phyloP scores from a whole-genome alignment of 2,113 vertebrate species.

The Cheirogaleus medius region DNA sequence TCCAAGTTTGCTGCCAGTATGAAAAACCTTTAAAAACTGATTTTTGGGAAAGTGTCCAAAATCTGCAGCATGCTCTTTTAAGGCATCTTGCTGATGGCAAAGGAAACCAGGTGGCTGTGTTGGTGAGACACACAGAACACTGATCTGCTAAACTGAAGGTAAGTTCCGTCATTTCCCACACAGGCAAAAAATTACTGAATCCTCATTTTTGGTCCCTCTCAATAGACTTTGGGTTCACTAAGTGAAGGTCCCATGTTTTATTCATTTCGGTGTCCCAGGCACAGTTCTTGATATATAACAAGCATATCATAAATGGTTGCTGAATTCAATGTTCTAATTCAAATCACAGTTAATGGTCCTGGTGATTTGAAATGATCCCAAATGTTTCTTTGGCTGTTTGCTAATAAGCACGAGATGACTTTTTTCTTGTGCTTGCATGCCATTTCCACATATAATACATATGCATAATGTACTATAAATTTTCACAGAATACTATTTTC shows the following conservation, averaged over 20 bases:
- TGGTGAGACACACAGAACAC: background rate
- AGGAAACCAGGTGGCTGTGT: background rate
- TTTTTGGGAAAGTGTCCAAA: background rate
- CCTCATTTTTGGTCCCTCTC: background rate
- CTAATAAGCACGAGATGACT: background rate
- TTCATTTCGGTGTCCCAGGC: background rate
- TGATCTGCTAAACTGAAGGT: background rate
- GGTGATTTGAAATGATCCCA: background rate
- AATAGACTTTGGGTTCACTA: background rate
- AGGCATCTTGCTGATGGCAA: background rate
- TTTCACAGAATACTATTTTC: background rate
- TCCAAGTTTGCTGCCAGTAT: background rate
- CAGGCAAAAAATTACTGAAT: background rate
- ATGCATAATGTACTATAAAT: background rate
- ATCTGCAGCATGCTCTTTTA: background rate
- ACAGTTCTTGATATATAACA: background rate
- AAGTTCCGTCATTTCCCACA: background rate
- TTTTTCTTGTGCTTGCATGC: background rate
- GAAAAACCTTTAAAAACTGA: background rate
- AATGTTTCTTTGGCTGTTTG: background rate
- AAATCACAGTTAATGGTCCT: background rate
- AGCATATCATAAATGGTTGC: background rate
- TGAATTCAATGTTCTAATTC: slow-evolving; percentile 20
- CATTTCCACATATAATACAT: background rate
- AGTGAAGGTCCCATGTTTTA: background rate